Evolutionary conservation across 2,888 invertebrate species (phyloP).

Genomic region (Dorcus parallelipipedus): DNA sequence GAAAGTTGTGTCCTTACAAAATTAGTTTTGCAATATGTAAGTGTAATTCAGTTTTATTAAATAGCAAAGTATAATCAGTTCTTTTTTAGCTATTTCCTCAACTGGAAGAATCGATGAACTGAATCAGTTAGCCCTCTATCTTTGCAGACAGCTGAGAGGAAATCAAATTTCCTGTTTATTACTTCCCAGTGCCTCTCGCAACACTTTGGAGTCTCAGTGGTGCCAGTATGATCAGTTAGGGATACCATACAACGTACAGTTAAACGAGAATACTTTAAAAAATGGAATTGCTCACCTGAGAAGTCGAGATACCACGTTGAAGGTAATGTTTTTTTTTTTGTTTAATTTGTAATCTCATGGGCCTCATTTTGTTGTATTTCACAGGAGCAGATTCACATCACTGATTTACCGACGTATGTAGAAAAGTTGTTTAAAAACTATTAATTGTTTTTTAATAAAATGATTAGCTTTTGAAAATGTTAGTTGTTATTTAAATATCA

Average conservation of each 20-base stretch:
- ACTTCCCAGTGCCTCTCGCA: conserved; percentile 40
- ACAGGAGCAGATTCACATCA: conserved; percentile 68
- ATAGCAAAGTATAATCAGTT: neutral
- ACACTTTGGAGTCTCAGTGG: conserved; percentile 48
- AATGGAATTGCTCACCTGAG: conserved; percentile 67
- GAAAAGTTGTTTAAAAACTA: conserved; percentile 52
- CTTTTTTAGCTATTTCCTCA: neutral
- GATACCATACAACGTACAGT: conserved; percentile 69
- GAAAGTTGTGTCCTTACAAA: conserved; percentile 74
- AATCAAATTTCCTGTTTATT: conserved; percentile 47
- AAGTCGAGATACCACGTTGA: conserved; percentile 64
- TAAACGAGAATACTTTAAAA: conserved; percentile 64
- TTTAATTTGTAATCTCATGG: conserved; percentile 1
- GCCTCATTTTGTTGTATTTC: conserved; percentile 33
- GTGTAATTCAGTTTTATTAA: neutral
- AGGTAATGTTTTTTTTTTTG: conserved; percentile 49
- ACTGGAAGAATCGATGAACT: conserved; percentile 46
- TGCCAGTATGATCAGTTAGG: conserved; percentile 59
- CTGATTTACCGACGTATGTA: conserved; percentile 61
- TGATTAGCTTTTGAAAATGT: too few species aligned
- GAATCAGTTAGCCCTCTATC: conserved; percentile 54
- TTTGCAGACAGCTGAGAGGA: conserved; percentile 54
- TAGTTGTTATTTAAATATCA: too few species aligned
- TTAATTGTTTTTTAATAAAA: conserved; percentile 22
- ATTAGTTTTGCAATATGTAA: conserved; percentile 59